Evolutionary conservation across 2,888 invertebrate species (phyloP).

Genomic region (Heteromurus nitidus): DNA sequence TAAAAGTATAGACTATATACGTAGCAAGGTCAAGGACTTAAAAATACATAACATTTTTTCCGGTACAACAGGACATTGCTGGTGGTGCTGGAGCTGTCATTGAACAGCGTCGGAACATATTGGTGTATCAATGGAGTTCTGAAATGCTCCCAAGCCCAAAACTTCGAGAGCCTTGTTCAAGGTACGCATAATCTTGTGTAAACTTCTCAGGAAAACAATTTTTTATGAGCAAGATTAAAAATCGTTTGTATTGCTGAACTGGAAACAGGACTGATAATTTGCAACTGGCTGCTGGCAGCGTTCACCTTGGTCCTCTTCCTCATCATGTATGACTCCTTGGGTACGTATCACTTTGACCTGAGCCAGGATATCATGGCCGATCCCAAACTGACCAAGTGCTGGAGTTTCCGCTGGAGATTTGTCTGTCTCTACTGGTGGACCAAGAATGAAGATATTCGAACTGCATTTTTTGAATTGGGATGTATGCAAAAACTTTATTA

Average conservation of each 20-base stretch:
- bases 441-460: slow-evolving; percentile 82
- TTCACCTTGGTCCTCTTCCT: slow-evolving; percentile 84
- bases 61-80: slow-evolving; percentile 80
- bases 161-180: slow-evolving; percentile 83
- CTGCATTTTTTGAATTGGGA: slow-evolving; percentile 87
- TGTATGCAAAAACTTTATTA: slow-evolving; percentile 77
- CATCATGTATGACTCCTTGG: slow-evolving; percentile 88
- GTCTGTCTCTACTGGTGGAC: slow-evolving; percentile 77
- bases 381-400: slow-evolving; percentile 81
- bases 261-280: slow-evolving; percentile 84
- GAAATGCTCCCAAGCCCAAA: slow-evolving; percentile 79
- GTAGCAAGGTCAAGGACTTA: too few species aligned
- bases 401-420: slow-evolving; percentile 85
- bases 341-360: slow-evolving; percentile 80
- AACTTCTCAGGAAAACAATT: not conserved
- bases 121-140: slow-evolving; percentile 86
- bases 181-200: slow-evolving; percentile 77
- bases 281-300: slow-evolving; percentile 87
- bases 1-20: too few species aligned
- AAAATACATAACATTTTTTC: too few species aligned
- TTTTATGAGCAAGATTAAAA: too few species aligned
- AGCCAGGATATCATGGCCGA: slow-evolving; percentile 54
- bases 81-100: slow-evolving; percentile 84
- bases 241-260: too few species aligned
- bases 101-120: slow-evolving; percentile 87